phyloP scores from a whole-genome alignment of 2,888 invertebrate genomes.

The Amaurobius ferox region DNA sequence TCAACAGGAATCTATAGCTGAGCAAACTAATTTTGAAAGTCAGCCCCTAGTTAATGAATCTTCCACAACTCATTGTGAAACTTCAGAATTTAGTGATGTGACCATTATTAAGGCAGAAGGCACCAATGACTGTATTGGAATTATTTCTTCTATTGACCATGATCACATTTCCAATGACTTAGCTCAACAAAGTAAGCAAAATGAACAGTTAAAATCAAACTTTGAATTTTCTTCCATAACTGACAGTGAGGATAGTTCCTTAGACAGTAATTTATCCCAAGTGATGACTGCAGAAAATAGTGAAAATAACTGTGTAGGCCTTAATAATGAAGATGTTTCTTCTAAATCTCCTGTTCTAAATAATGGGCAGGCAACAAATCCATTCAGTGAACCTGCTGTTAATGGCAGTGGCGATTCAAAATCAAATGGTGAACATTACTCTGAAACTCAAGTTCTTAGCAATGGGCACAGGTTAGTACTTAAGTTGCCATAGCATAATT shows the following conservation, averaged over 20 bases:
- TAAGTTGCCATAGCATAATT: neutral
- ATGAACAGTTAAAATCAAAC: slow-evolving; percentile 50
- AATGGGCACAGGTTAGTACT: slow-evolving; percentile 60
- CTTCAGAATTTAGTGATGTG: slow-evolving; percentile 27
- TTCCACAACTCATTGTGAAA: neutral
- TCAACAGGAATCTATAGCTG: neutral
- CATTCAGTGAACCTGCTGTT: slow-evolving; percentile 12
- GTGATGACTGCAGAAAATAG: slow-evolving; percentile 39
- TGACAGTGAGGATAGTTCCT: slow-evolving; percentile 68
- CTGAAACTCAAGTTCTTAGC: slow-evolving; percentile 43
- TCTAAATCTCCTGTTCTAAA: slow-evolving; percentile 14
- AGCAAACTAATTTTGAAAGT: slow-evolving; percentile 11
- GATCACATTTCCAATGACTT: slow-evolving; percentile 49
- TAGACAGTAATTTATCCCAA: slow-evolving; percentile 69
- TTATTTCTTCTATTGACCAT: slow-evolving; percentile 62
- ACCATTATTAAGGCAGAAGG: slow-evolving; percentile 49
- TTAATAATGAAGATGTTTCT: slow-evolving; percentile 37
- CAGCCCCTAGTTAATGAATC: neutral
- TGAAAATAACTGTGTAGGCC: slow-evolving; percentile 15
- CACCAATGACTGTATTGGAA: slow-evolving; percentile 42
- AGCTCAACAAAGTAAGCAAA: slow-evolving; percentile 21
- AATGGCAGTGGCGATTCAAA: slow-evolving; percentile 34
- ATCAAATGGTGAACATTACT: slow-evolving; percentile 35
- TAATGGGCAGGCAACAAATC: slow-evolving; percentile 34
- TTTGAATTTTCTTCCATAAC: slow-evolving; percentile 57